A percentile compares a stretch with the other conserved stretches of the same genome.
phyloP scores from a whole-genome alignment of 2,797 vertebrate genomes.

The Schizopygopsis malacanthus region DNA sequence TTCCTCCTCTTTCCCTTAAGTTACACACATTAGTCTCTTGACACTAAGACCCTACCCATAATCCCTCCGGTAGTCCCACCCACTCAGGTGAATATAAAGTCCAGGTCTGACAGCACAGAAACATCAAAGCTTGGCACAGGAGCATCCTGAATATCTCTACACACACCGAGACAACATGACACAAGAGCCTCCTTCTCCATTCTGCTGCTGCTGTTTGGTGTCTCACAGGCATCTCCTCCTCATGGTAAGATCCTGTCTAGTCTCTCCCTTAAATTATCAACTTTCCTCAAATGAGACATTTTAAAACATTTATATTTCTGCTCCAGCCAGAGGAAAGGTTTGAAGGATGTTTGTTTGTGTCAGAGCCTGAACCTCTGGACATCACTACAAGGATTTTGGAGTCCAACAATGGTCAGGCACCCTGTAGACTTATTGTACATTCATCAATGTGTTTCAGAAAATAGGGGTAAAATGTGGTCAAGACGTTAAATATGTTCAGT shows the following conservation, averaged over 20 bases:
- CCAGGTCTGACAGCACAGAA: slow-evolving; percentile 23
- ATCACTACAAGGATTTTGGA: slow-evolving; percentile 48
- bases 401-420: slow-evolving; percentile 46
- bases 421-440: neutral
- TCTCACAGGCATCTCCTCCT: slow-evolving; percentile 42
- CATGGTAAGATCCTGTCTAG: neutral
- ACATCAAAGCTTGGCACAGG: neutral
- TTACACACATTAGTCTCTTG: no score
- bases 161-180: slow-evolving; percentile 48
- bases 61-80: neutral
- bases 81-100: slow-evolving; percentile 49
- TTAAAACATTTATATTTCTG: neutral
- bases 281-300: neutral
- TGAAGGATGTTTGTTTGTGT: neutral
- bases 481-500: neutral
- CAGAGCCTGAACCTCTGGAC: slow-evolving; percentile 14
- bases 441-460: neutral
- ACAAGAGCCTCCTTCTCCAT: slow-evolving; percentile 44
- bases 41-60: no score
- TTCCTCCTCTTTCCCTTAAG: no score
- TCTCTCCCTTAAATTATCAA: neutral
- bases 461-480: neutral
- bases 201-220: slow-evolving; percentile 49
- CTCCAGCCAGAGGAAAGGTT: neutral
- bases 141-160: slow-evolving; percentile 39